A percentile compares a stretch with the other conserved stretches of the same genome.
phyloP scores from a whole-genome alignment of 2,797 vertebrate genomes.

The Neomorphus geoffroyi region DNA sequence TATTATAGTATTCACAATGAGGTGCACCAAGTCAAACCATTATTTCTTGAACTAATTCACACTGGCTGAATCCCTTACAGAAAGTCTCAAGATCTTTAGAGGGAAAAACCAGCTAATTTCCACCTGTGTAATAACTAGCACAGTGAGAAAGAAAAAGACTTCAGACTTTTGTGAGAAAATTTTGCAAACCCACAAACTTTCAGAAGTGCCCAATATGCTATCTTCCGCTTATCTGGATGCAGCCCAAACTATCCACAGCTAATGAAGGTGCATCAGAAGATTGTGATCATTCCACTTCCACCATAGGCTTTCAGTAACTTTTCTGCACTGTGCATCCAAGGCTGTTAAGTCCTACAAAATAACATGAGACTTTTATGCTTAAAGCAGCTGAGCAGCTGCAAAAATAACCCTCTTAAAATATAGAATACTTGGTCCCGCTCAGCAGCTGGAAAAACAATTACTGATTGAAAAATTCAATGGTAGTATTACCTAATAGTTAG shows the following conservation, averaged over 20 bases:
- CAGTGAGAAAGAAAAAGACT: constrained; percentile 25
- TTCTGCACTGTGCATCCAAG: background rate
- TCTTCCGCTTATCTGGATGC: constrained; percentile 39
- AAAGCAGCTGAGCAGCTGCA: constrained; percentile 40
- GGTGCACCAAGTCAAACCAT: background rate
- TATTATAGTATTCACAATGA: background rate
- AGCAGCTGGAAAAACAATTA: constrained; percentile 62
- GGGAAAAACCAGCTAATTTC: constrained; percentile 48
- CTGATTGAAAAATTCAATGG: constrained; percentile 59
- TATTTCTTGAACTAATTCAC: constrained; percentile 38
- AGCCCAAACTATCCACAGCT: constrained; percentile 15
- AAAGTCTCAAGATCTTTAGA: constrained; percentile 3
- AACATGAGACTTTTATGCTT: background rate
- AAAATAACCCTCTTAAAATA: constrained; percentile 64
- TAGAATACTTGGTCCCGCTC: background rate
- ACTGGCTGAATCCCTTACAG: constrained; percentile 5
- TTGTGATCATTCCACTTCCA: background rate
- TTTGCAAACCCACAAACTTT: constrained; percentile 41
- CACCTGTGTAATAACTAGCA: constrained; percentile 24
- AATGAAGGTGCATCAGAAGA: constrained; percentile 26
- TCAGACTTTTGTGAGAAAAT: constrained; percentile 39
- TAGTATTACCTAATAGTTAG: constrained; percentile 50
- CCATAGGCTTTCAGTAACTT: constrained; percentile 21
- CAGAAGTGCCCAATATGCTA: background rate
- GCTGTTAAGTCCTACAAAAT: constrained; percentile 16